Base-by-base conservation (phyloP, 2,888 invertebrate species). In the Altica lythri region DNA sequence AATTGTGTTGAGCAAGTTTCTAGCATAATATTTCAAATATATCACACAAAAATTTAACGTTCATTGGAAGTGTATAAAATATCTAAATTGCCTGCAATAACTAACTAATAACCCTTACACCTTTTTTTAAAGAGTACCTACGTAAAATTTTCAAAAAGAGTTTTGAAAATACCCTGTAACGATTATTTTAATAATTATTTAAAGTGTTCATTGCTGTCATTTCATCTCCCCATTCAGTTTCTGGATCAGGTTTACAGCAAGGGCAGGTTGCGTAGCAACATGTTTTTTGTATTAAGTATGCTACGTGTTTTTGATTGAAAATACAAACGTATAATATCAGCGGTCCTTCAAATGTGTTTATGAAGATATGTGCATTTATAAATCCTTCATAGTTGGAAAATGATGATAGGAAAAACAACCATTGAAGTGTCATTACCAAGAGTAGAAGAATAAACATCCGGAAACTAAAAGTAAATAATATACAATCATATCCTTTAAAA, bases 181-280 rank as follows among this genome's bases (percentile, higher is more conserved):
- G n/a, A n/a, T n/a, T 12, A 4, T 4, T 30, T 9, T 34, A 61
- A 45, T 59, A 59, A 53, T 62, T 60, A 17, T 52, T 45, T 12
- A 56, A 43, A 10, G 88, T 86, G 69, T 90, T 90, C 85, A 92
- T 91, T 58, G 91, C 90, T 46, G 89, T 86, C 88, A 92, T 86
- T 77, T 92, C 92, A 68, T 92, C 92, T 0, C 92, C 92, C 91
- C 91, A 92, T 68, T 92, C 91, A 2, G 86, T 86, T 18, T 87
- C 82, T 0, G 86, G 86, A 60, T 89, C 86, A 3, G 76, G 76
- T 47, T 75, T 75, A 63, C 82, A 83, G 57, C 82, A 83, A 40
- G 79, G 74, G 59, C 77, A 79, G 51, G 73, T 75, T 22, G 84
- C 84, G 70, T 88, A 88, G 67, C 89, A 89, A 75, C 90, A 92